These are phyloP conservation scores for Tragulus kanchil DNA, from an alignment of 2,113 vertebrate species.

Conservation along the genomic window DNA sequence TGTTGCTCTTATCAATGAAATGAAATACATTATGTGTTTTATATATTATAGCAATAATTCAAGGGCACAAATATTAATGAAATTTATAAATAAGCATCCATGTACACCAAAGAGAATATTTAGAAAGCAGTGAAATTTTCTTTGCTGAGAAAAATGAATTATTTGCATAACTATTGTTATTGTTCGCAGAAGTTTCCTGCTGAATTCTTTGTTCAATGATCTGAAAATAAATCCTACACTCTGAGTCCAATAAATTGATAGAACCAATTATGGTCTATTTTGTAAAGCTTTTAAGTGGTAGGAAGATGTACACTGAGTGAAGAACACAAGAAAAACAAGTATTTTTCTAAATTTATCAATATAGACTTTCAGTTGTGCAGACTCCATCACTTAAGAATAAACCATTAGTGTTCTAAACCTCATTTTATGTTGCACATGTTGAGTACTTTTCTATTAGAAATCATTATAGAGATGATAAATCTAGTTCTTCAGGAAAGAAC, in stretches of 20 bases:
- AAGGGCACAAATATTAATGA: background rate
- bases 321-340: background rate
- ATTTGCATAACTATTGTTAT: constrained; percentile 67
- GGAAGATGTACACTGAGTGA: background rate
- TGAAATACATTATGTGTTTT: background rate
- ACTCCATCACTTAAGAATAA: background rate
- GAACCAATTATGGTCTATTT: background rate
- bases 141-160: background rate
- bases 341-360: background rate
- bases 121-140: constrained; percentile 51
- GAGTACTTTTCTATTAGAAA: background rate
- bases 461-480: background rate
- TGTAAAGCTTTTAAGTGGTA: background rate
- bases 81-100: constrained; percentile 36
- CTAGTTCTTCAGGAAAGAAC: background rate
- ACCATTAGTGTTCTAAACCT: background rate
- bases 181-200: constrained; percentile 69
- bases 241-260: background rate
- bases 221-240: constrained; percentile 65
- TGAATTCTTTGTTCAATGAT: constrained; percentile 63
- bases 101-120: constrained; percentile 17
- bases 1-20: background rate
- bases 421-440: background rate
- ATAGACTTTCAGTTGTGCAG: background rate
- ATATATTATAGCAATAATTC: background rate